Percentiles rank a stretch among this genome's conserved stretches.
These are phyloP conservation scores for Dendroctonus valens DNA, from an alignment of 1,140 invertebrate species.

Conservation along the genomic window DNA sequence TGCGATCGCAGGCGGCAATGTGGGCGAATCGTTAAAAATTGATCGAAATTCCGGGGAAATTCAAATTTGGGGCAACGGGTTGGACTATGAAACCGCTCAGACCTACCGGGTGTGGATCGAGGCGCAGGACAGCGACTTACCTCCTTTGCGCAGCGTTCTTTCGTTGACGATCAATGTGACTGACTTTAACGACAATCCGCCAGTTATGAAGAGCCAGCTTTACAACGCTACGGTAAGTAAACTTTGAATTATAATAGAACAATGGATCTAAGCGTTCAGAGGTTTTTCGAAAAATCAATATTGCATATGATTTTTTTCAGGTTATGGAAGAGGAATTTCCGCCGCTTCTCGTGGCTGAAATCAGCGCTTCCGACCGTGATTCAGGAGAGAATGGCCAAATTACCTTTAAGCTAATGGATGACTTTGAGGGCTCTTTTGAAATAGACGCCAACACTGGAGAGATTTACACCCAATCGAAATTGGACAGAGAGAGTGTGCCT, in stretches of 20 bases:
- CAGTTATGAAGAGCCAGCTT: conserved; percentile 73
- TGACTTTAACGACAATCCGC: conserved; percentile 89
- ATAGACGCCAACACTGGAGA: conserved; percentile 79
- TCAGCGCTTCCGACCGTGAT: conserved; percentile 84
- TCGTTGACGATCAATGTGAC: conserved; percentile 81
- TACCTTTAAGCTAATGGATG: conserved; percentile 72
- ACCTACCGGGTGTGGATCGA: conserved; percentile 91
- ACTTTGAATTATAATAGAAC: too few relatives aligned
- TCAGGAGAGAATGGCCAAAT: conserved; percentile 84
- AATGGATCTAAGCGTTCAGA: too few relatives aligned
- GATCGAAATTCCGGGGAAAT: conserved; percentile 78
- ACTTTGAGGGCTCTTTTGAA: conserved; percentile 75
- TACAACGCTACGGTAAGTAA: conserved; percentile 71
- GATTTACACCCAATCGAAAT: conserved; percentile 85
- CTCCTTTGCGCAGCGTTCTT: conserved; percentile 72
- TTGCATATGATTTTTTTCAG: conserved; percentile 1
- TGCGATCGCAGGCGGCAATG: conserved; percentile 84
- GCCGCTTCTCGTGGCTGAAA: conserved; percentile 71
- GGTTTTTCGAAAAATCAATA: neutral
- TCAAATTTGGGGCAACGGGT: conserved; percentile 68
- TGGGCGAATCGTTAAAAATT: conserved; percentile 80
- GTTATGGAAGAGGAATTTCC: conserved; percentile 83
- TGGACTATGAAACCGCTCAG: conserved; percentile 86
- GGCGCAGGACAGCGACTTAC: conserved; percentile 80
- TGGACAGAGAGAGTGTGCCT: conserved; percentile 87